Base-by-base conservation (phyloP, 1,140 invertebrate genomes). In the Tetramorium parvispinum region DNA sequence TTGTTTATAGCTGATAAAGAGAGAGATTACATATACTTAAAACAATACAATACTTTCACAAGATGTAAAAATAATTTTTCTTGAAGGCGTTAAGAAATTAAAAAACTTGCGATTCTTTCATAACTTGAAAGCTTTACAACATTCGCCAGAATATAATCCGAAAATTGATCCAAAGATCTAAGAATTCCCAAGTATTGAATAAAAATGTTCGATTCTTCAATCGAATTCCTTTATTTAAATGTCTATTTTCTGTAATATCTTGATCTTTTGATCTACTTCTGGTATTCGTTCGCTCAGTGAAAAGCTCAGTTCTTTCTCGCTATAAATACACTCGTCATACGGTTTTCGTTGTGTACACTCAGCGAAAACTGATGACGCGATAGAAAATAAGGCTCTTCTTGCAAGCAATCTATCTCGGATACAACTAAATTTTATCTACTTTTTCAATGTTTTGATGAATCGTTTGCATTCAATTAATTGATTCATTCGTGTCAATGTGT, bases 161-260 rank as follows among this genome's bases (percentile, higher is more conserved):
- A 32, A 46, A 51, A 53, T 71, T 71, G 27, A 71, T 53, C 18
- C 21, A 55, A 73, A 37, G 4, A 73, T 73, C 18, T 37, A 55
- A 55, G 18, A 55, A 21, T 5, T 4, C 27, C 5, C 10, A 73
- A 53, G 18, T 27, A 73, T 73, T 73, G 16, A 49, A 46, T 46
- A 70, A 0, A 53, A 55, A 5, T 55, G 18, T 73, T 21, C 13
- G 49, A 32, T 73, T 32, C 24, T 73, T 10, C 18, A 32, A 73
- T 73, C 27, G 2, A 37, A 53, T 73, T 55, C 49, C n/a, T 55
- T 18, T 73, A 37, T 55, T 53, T 73, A n/a, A 73, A 73, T 53
- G 27, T 21, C 10, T 73, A 53, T 53, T 66, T 66, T 13, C 10
- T 18, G 27, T 37, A 73, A 55, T 27, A 37, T 73, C n/a, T 40